Percentiles rank a stretch among this genome's conserved stretches.
Evolutionary conservation across 2,797 vertebrate genomes (phyloP).

Genomic region (Antrozous pallidus): DNA sequence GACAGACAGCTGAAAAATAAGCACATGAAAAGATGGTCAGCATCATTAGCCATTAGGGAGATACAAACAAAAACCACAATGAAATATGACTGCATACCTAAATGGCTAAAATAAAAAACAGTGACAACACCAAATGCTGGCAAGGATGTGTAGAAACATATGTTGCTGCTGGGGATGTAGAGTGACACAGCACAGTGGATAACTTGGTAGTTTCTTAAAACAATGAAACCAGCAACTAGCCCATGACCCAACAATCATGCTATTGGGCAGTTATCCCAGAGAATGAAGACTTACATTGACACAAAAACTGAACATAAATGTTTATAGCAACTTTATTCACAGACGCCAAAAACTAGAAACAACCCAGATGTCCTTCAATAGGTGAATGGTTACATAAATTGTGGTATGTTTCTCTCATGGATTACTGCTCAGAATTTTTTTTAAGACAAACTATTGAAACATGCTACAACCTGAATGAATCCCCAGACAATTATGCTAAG

Average conservation of each 20-base stretch:
- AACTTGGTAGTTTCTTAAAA: conserved; percentile 24
- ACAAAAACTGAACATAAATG: not conserved
- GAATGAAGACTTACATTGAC: not conserved
- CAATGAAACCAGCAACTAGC: not conserved
- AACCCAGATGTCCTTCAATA: not conserved
- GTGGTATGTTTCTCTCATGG: not conserved
- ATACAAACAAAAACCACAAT: not conserved
- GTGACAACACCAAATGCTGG: not conserved
- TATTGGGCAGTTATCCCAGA: not conserved
- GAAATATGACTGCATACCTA: not conserved
- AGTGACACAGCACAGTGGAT: not conserved
- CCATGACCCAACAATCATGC: not conserved
- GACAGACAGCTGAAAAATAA: not conserved
- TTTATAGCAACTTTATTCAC: not conserved
- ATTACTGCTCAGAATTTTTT: not conserved
- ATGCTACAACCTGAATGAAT: not conserved
- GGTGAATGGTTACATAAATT: not conserved
- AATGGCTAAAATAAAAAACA: not conserved
- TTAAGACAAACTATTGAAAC: not conserved
- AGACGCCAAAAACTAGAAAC: not conserved
- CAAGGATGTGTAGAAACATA: not conserved
- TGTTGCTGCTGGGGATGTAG: not conserved
- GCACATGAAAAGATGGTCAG: not conserved
- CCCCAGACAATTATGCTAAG: not conserved
- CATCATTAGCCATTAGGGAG: not conserved